These are phyloP conservation scores for Drosophila oshimai DNA, from an alignment of 1,140 invertebrate genomes.

Conservation along the genomic window DNA sequence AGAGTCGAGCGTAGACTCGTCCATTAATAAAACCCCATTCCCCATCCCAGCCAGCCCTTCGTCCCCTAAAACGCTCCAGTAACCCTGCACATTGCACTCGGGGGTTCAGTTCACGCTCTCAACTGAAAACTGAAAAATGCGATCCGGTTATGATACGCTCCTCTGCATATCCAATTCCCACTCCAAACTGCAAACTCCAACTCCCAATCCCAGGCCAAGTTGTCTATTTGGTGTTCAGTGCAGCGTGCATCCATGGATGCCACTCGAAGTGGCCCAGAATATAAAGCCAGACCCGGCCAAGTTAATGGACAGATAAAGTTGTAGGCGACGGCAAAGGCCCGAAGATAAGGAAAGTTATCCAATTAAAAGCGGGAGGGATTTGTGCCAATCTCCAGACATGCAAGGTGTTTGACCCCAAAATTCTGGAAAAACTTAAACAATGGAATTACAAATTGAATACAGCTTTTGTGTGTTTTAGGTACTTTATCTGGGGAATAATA, in stretches of 20 bases:
- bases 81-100: slow-evolving; percentile 50
- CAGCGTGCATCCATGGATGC: slow-evolving; percentile 69
- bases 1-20: slow-evolving; percentile 57
- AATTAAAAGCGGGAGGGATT: slow-evolving; percentile 57
- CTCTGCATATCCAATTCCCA: slow-evolving; percentile 36
- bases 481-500: no score
- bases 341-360: slow-evolving; percentile 64
- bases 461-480: no score
- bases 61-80: slow-evolving; percentile 61
- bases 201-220: background rate
- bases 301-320: slow-evolving; percentile 63
- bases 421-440: background rate
- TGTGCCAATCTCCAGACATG: slow-evolving; percentile 58
- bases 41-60: slow-evolving; percentile 1
- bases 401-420: slow-evolving; percentile 38
- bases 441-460: background rate
- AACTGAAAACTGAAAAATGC: slow-evolving; percentile 53
- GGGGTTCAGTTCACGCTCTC: slow-evolving; percentile 68
- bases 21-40: slow-evolving; percentile 68
- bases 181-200: background rate
- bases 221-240: slow-evolving; percentile 44
- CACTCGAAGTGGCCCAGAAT: slow-evolving; percentile 56
- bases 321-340: slow-evolving; percentile 20
- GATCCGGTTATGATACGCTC: slow-evolving; percentile 80
- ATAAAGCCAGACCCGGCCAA: slow-evolving; percentile 20